Evolutionary conservation across 2,797 vertebrate species (phyloP), one percentile per base, ranked within the genome.

Genomic region (Sarcophilus harrisii): DNA sequence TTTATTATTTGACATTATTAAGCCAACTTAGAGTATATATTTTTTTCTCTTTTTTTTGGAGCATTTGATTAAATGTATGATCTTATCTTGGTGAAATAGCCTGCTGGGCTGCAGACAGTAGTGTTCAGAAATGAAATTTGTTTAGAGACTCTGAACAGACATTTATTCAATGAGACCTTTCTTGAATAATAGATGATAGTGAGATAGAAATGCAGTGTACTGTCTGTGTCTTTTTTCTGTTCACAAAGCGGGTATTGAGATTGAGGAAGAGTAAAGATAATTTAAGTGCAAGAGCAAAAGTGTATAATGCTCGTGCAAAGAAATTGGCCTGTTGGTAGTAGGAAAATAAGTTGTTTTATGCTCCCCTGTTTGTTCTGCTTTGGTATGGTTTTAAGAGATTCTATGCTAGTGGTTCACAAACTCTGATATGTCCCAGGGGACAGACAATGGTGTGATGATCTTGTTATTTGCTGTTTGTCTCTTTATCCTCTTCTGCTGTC

Each of bases 101-200:
- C 98, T 90, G 97, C 98, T 98, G 98, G 97, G 98, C 97, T 97
- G 96, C 98, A 98, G 98, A 97, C 97, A 96, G 97, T 98, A 96
- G 97, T 98, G 96, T 98, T 98, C 97, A 97, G 98, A 99, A 98
- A 98, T 98, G 98, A 98, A 98, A 98, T 99, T 98, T 99, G 98
- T 98, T 98, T 98, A 98, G 97, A 98, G 97, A 96, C 97, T 98
- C 96, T 96, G 97, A 98, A 98, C 98, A 98, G 98, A 97, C 97
- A 97, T 98, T 98, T 98, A 98, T 98, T 98, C 98, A 98, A 91
- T 97, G 97, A 98, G 96, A 98, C 96, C 94, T 97, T 98, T 98
- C 98, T 98, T 98, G 98, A 98, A 98, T 99, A 98, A 98, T 98
- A 98, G 98, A 98, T 98, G 97, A 97, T 96, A 97, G 96, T 92